Base-by-base conservation (phyloP, 1,140 invertebrate genomes). In the Centruroides sculpturatus region DNA sequence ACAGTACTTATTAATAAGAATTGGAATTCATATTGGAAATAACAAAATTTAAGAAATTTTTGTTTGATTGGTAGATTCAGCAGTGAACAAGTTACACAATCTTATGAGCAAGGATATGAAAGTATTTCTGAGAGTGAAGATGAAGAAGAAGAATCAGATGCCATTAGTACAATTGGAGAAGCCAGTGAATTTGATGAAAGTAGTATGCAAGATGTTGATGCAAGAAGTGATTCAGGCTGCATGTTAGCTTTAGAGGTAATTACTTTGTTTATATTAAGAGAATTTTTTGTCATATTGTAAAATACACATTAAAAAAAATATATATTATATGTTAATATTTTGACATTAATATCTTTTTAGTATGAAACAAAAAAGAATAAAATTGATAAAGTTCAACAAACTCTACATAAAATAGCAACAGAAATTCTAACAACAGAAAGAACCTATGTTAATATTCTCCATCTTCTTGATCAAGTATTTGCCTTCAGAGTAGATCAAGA, bases 381-480 rank as follows among this genome's bases (percentile, higher is more conserved):
- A 35, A 68, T 59, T 66, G 54, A 63, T 7, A 62, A 65, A 55
- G 56, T 47, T 11, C 49, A 66, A 11, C 49, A 68, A 47, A 66
- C 67, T 53, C 68, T 76, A n/a, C 70, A 75, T 47, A 71, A 73
- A 64, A 76, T 80, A 35, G 78, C 77, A 11, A 62, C 71, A 23
- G 79, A 81, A 63, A 67, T 81, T 13, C 67, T 80, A 13, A 71
- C 72, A 5, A 80, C 79, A 8, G 79, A 81, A 66, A 66, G 73
- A 63, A 74, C 73, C 5, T 81, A 81, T 66, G 79, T 80, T 3
- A 64, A 67, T 23, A 73, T 76, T 46, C 70, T 81, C 4, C 73
- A 77, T 59, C 72, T 81, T 3, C 71, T 81, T 56, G 78, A 80
- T 66, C 77, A 80, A 72, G 73, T 75, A n/a, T 80, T 80, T 64